Evolutionary conservation across 2,113 vertebrate species (phyloP), one percentile per base, ranked within the genome.

Genomic region (Grus americana): DNA sequence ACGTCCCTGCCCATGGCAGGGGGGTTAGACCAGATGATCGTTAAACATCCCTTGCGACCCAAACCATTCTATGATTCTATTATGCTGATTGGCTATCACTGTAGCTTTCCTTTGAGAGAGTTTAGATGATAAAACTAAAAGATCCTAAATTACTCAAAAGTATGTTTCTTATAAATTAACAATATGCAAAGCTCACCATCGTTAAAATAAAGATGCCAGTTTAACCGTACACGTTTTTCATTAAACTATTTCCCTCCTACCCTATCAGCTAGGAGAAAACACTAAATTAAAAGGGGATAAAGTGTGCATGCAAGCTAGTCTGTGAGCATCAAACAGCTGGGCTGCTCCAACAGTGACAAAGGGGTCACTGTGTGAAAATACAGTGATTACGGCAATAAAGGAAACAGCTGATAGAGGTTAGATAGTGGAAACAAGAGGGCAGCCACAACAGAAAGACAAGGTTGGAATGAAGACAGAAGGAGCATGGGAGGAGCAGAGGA

Each of bases 331-430:
- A 79, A 96, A 92, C 93, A 93, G 92, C 90, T 96, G 95, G 85
- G 82, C 93, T 86, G 90, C 57, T 92, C 88, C 67, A 86, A 70
- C 68, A 65, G 82, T 66, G 95, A 96, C 92, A 95, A 85, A 96
- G 88, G 70, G 93, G 96, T 94, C 93, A 92, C 74, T 19, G 74
- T 92, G 87, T 65, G 85, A 96, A 96, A 95, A 96, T 66, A 94
- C 75, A 93, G 92, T 44, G 0, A 95, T 96, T 95, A 97, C 63
- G 0, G 93, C 86, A 96, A 92, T 95, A 95, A 97, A 95, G 92
- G 95, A 95, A 96, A 95, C 95, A 96, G 96, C 93, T 92, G 95
- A 96, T 80, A 79, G 87, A 89, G 91, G 94, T 96, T 88, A 95
- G 85, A 68, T 50, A 79, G 46, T 92, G 81, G 87, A 92, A 96